Evolutionary conservation across 2,888 invertebrate species (phyloP).

Genomic region (Leptinotarsa juncta): DNA sequence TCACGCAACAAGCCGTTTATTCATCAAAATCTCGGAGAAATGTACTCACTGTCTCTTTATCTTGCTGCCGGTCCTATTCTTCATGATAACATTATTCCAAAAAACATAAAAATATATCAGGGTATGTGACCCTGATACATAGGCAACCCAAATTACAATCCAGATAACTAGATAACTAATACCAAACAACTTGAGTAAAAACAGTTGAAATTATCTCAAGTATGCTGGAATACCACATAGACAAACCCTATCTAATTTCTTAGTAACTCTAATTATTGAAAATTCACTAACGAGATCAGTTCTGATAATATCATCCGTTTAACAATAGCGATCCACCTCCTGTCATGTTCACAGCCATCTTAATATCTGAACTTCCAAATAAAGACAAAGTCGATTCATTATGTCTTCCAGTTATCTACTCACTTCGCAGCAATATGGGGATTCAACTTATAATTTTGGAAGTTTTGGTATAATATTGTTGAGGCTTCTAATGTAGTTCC

Average conservation of each 20-base stretch:
- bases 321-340: not conserved
- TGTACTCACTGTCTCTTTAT: no score
- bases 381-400: constrained; percentile 34
- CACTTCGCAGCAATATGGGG: constrained; percentile 14
- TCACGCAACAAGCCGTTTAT: no score
- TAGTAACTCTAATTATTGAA: not conserved
- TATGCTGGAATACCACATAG: not conserved
- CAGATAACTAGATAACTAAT: no score
- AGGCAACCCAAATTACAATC: no score
- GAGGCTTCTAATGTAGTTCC: constrained; percentile 35
- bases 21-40: no score
- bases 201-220: no score
- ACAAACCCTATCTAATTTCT: not conserved
- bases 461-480: constrained; percentile 40
- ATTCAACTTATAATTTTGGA: constrained; percentile 37
- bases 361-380: constrained; percentile 20
- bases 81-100: no score
- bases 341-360: constrained; percentile 11
- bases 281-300: not conserved
- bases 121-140: no score
- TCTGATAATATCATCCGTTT: not conserved
- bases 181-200: no score
- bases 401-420: constrained; percentile 40
- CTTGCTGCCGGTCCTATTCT: no score
- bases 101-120: no score